A percentile compares a stretch with the other conserved stretches of the same genome.
Evolutionary conservation across 1,140 invertebrate genomes (phyloP).

Genomic region (Stegodyphus mimosarum): DNA sequence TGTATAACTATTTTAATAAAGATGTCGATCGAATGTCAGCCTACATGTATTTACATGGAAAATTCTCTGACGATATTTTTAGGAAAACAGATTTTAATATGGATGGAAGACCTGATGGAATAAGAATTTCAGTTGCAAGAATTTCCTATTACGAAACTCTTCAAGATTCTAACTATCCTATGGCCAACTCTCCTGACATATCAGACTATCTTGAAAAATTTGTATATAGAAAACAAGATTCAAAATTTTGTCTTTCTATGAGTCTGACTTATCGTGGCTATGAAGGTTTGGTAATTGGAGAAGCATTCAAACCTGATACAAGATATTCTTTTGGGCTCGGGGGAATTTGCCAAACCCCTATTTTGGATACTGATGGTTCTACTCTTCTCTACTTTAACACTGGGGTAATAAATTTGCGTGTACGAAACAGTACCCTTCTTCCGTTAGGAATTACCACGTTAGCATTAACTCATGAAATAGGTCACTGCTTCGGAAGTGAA

Average conservation of each 20-base stretch:
- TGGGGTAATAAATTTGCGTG: slow-evolving; percentile 8
- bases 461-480: slow-evolving; percentile 42
- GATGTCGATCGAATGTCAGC: slow-evolving; percentile 15
- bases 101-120: slow-evolving; percentile 26
- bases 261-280: slow-evolving; percentile 7
- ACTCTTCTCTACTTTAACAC: background rate
- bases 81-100: slow-evolving; percentile 38
- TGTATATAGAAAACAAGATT: slow-evolving; percentile 17
- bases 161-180: slow-evolving; percentile 21
- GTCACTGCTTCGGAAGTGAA: slow-evolving; percentile 45
- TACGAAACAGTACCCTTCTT: background rate
- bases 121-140: slow-evolving; percentile 19
- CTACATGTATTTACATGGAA: slow-evolving; percentile 38
- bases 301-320: slow-evolving; percentile 30
- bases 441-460: slow-evolving; percentile 22
- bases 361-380: background rate
- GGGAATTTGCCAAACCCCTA: slow-evolving; percentile 17
- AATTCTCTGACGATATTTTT: slow-evolving; percentile 36
- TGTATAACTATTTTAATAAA: slow-evolving; percentile 13
- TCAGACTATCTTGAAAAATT: slow-evolving; percentile 25
- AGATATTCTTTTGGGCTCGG: background rate
- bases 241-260: slow-evolving; percentile 31
- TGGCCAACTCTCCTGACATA: background rate
- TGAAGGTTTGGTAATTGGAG: slow-evolving; percentile 3
- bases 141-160: slow-evolving; percentile 29